These are phyloP conservation scores for Oreotragus oreotragus DNA, from an alignment of 2,113 vertebrate genomes.

Conservation along the genomic window DNA sequence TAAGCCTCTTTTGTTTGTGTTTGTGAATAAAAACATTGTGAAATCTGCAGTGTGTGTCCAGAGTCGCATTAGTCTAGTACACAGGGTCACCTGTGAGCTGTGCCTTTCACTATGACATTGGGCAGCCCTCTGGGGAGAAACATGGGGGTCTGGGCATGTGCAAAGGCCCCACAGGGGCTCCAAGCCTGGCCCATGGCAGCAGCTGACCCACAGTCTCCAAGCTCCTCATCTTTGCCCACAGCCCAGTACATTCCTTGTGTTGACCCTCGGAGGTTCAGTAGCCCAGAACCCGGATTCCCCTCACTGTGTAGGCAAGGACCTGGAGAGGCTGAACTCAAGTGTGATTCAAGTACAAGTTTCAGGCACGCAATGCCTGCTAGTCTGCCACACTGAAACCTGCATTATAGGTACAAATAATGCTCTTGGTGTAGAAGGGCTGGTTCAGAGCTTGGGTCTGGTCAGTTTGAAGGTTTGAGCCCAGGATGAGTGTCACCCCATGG, in stretches of 20 bases:
- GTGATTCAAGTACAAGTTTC: background rate
- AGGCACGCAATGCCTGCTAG: accelerated
- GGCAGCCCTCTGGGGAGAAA: background rate
- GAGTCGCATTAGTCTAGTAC: background rate
- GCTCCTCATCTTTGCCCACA: background rate
- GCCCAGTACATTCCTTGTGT: background rate
- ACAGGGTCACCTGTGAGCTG: too few species aligned
- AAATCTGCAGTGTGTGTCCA: background rate
- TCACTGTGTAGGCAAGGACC: background rate
- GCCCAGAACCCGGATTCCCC: background rate
- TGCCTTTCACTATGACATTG: background rate
- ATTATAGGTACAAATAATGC: accelerated
- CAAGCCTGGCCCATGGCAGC: too few species aligned
- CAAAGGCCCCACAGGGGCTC: background rate
- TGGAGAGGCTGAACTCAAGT: background rate
- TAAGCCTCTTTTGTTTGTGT: background rate
- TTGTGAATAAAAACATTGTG: background rate
- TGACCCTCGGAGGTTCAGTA: background rate
- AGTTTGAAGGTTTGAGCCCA: background rate
- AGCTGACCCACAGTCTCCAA: too few species aligned
- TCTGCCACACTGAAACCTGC: too few species aligned
- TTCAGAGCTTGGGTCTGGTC: background rate
- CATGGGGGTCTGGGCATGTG: accelerated
- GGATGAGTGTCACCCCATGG: background rate
- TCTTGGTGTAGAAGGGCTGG: background rate